A percentile compares a stretch with the other conserved stretches of the same genome.
These are phyloP conservation scores for Syncerus caffer DNA, from an alignment of 2,797 vertebrate species.

Conservation along the genomic window DNA sequence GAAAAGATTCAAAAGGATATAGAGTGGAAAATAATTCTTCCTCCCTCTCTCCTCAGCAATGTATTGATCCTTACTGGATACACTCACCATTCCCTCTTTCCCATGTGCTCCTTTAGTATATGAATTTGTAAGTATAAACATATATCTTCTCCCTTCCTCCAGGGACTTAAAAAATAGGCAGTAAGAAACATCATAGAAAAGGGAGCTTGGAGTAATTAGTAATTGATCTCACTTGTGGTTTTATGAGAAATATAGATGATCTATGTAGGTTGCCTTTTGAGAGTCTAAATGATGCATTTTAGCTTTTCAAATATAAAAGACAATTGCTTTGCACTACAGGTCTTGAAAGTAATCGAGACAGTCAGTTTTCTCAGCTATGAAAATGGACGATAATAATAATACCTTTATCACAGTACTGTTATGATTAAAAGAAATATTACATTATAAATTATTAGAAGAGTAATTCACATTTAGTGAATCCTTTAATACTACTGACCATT, in stretches of 20 bases:
- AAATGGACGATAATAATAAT: not conserved
- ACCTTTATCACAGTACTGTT: not conserved
- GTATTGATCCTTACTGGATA: not conserved
- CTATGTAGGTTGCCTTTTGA: not conserved
- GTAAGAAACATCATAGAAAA: not conserved
- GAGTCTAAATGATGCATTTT: not conserved
- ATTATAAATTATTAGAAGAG: not conserved
- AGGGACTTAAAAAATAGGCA: not conserved
- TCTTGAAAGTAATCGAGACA: not conserved
- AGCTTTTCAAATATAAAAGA: not conserved
- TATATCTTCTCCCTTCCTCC: not conserved
- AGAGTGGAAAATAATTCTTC: not conserved
- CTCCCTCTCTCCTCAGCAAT: not conserved
- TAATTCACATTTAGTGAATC: not conserved
- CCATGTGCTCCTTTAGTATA: not conserved
- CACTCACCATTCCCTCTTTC: not conserved
- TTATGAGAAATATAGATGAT: not conserved
- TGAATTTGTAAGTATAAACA: not conserved
- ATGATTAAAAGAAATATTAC: not conserved
- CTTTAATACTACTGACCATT: not conserved
- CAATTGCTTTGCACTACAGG: not conserved
- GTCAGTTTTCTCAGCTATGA: not conserved
- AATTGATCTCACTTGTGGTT: not conserved
- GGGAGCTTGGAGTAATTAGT: not conserved
- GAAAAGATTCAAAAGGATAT: not conserved